A percentile compares a stretch with the other conserved stretches of the same genome.
phyloP scores from a whole-genome alignment of 2,888 invertebrate genomes.

The Rhagonycha fulva region DNA sequence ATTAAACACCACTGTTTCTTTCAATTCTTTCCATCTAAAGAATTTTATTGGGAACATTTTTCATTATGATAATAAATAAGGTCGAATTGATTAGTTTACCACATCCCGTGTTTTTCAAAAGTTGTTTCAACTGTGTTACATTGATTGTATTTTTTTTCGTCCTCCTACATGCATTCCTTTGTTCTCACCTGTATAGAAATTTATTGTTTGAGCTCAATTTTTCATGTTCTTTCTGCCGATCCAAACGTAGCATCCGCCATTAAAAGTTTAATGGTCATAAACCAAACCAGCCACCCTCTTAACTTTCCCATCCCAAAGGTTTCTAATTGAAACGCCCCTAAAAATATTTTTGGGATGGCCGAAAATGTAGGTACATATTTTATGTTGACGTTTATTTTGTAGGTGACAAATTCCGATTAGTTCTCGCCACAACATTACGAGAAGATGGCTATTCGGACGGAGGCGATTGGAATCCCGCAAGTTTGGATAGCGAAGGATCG shows the following conservation, averaged over 20 bases:
- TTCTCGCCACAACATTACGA: conserved; percentile 90
- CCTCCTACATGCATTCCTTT: neutral
- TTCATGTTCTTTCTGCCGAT: neutral
- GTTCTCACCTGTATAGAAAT: neutral
- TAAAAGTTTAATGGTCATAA: neutral
- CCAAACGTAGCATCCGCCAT: neutral
- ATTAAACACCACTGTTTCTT: neutral
- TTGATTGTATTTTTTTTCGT: neutral
- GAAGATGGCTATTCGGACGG: conserved; percentile 97
- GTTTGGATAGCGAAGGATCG: conserved; percentile 81
- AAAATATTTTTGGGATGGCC: neutral
- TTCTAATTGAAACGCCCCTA: neutral
- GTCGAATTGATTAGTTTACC: neutral
- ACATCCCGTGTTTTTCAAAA: neutral
- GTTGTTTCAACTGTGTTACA: neutral
- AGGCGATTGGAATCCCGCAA: conserved; percentile 88
- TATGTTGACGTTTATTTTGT: conserved; percentile 6
- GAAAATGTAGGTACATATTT: neutral
- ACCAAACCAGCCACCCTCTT: neutral
- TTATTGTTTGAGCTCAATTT: neutral
- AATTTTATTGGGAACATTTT: neutral
- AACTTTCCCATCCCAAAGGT: neutral
- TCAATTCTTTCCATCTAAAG: neutral
- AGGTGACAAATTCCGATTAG: conserved; percentile 77
- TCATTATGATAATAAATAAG: neutral